Evolutionary conservation across 2,888 invertebrate genomes (phyloP).

Genomic region (Dasypolia templi): DNA sequence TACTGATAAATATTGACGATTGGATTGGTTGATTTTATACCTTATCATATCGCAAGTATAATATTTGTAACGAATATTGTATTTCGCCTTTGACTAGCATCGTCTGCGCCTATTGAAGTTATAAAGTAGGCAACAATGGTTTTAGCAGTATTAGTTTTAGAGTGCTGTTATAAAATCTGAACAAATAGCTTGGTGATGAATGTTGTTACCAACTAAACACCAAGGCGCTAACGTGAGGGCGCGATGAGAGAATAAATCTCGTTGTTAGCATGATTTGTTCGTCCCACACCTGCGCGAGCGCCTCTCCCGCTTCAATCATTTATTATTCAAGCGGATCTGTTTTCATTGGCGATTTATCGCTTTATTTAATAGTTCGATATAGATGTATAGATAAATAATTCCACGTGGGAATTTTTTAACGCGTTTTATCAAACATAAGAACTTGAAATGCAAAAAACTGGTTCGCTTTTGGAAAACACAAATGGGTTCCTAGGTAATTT

Average conservation of each 20-base stretch:
- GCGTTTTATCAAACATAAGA: constrained; percentile 46
- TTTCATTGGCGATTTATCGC: constrained; percentile 63
- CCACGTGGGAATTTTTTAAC: constrained; percentile 47
- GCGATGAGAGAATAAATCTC: constrained; percentile 58
- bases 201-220: constrained; percentile 46
- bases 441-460: constrained; percentile 56
- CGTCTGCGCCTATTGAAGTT: not conserved
- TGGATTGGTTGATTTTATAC: constrained; percentile 4
- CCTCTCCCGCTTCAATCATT: constrained; percentile 58
- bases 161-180: constrained; percentile 12
- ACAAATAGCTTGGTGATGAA: constrained; percentile 28
- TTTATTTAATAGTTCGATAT: constrained; percentile 60
- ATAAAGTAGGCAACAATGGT: not conserved
- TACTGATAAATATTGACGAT: constrained; percentile 7
- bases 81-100: not conserved
- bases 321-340: constrained; percentile 68
- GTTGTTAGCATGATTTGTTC: constrained; percentile 64
- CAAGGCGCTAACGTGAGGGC: constrained; percentile 47
- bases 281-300: constrained; percentile 62
- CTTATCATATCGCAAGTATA: not conserved
- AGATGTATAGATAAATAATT: constrained; percentile 53
- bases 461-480: constrained; percentile 55
- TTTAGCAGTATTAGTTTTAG: not conserved
- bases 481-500: constrained; percentile 63
- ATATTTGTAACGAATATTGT: not conserved